Conservation (phyloP, 2,113 vertebrate genomes). For the Actinemys pallida region DNA sequence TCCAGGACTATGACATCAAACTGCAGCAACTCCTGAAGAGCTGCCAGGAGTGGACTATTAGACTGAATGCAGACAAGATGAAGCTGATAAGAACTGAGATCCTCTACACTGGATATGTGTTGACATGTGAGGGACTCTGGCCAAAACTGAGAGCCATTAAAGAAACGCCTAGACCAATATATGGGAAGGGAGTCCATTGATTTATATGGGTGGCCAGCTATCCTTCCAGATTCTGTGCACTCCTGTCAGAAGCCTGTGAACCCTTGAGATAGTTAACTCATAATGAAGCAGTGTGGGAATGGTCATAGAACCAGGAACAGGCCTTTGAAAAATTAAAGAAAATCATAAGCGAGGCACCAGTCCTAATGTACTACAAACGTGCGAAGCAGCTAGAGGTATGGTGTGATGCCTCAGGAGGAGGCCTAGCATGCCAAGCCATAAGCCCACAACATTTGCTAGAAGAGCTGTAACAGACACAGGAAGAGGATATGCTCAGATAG, state of each 20-base stretch:
- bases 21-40: neutral
- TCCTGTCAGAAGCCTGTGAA: neutral
- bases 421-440: neutral
- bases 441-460: neutral
- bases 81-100: neutral
- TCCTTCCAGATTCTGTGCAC: neutral
- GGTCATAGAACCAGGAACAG: neutral
- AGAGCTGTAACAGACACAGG: neutral
- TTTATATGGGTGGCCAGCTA: neutral
- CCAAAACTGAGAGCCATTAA: neutral
- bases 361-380: neutral
- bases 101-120: neutral
- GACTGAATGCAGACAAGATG: neutral
- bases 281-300: neutral
- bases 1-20: neutral
- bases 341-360: neutral
- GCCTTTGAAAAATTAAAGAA: neutral
- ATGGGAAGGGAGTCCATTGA: neutral
- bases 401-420: neutral
- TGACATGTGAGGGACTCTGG: neutral
- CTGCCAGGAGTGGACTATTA: neutral
- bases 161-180: neutral
- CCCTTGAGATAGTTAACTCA: neutral
- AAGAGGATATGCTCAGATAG: neutral
- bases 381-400: neutral